Evolutionary conservation across 2,888 invertebrate species (phyloP).

Genomic region (Drosophila yooni): DNA sequence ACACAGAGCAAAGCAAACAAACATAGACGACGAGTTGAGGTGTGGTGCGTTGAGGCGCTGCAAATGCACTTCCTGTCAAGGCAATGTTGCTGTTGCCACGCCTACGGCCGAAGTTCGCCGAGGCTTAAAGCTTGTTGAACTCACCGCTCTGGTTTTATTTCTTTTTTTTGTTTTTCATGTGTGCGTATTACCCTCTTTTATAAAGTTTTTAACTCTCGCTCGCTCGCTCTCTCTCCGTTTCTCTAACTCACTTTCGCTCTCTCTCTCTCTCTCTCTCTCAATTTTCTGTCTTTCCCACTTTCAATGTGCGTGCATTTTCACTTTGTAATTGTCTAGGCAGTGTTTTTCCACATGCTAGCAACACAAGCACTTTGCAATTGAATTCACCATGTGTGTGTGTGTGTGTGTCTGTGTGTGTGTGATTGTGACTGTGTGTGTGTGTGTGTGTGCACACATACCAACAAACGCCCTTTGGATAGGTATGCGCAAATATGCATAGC

Average conservation of each 20-base stretch:
- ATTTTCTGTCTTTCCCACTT: constrained; percentile 16
- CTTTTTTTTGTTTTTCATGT: constrained; percentile 9
- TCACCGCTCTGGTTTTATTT: constrained; percentile 19
- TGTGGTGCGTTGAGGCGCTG: not conserved
- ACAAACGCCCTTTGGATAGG: constrained; percentile 6
- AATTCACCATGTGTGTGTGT: constrained; percentile 25
- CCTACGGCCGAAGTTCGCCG: constrained; percentile 16
- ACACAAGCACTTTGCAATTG: constrained; percentile 48
- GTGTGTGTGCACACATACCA: not conserved
- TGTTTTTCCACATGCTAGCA: constrained; percentile 60
- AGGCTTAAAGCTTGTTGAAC: constrained; percentile 66
- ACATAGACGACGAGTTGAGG: constrained; percentile 5
- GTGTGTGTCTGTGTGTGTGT: not conserved
- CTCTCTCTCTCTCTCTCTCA: not conserved
- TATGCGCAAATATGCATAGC: constrained; percentile 19
- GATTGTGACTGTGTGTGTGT: not conserved
- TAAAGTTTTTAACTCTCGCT: constrained; percentile 8
- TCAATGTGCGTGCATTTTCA: constrained; percentile 61
- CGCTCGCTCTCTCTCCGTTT: not conserved
- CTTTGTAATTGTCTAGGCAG: constrained; percentile 75
- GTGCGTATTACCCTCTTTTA: constrained; percentile 9
- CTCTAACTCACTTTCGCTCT: not conserved
- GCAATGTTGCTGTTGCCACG: constrained; percentile 23
- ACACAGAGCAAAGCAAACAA: constrained; percentile 19
- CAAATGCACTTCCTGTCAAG: constrained; percentile 62